Evolutionary conservation across 1,140 invertebrate species (phyloP).

Genomic region (Sitodiplosis mosellana): DNA sequence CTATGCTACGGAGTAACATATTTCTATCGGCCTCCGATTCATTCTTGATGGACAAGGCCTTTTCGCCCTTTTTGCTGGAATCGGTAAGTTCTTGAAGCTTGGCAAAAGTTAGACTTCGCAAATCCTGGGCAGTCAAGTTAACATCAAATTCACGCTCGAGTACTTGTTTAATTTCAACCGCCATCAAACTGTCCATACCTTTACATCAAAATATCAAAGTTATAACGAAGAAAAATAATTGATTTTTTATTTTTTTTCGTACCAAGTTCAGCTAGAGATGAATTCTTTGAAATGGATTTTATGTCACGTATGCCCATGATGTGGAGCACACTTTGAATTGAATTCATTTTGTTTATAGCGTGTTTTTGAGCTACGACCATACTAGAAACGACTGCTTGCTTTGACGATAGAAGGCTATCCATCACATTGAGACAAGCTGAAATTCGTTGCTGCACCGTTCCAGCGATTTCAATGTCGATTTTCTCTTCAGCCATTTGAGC

Average conservation of each 20-base stretch:
- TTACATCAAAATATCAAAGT: slow-evolving; percentile 26
- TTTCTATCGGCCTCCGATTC: slow-evolving; percentile 26
- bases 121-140: slow-evolving; percentile 57
- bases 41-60: slow-evolving; percentile 23
- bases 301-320: slow-evolving; percentile 37
- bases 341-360: slow-evolving; percentile 32
- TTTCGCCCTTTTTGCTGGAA: slow-evolving; percentile 27
- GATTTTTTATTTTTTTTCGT: too few relatives aligned
- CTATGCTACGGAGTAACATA: slow-evolving; percentile 32
- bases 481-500: slow-evolving; percentile 66
- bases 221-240: slow-evolving; percentile 54
- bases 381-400: slow-evolving; percentile 47
- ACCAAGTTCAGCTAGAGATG: slow-evolving; percentile 62
- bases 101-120: slow-evolving; percentile 40
- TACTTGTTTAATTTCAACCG: slow-evolving; percentile 73
- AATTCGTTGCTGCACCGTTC: slow-evolving; percentile 70
- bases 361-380: slow-evolving; percentile 61
- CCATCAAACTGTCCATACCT: slow-evolving; percentile 83
- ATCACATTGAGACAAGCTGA: slow-evolving; percentile 51
- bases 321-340: slow-evolving; percentile 42
- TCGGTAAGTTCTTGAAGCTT: slow-evolving; percentile 41
- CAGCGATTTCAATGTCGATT: slow-evolving; percentile 53
- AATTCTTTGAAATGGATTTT: slow-evolving; percentile 39
- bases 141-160: slow-evolving; percentile 68
- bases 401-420: slow-evolving; percentile 47